A percentile compares a stretch with the other conserved stretches of the same genome.
Evolutionary conservation across 2,888 invertebrate species (phyloP).

Genomic region (Meghimatium bilineatum): DNA sequence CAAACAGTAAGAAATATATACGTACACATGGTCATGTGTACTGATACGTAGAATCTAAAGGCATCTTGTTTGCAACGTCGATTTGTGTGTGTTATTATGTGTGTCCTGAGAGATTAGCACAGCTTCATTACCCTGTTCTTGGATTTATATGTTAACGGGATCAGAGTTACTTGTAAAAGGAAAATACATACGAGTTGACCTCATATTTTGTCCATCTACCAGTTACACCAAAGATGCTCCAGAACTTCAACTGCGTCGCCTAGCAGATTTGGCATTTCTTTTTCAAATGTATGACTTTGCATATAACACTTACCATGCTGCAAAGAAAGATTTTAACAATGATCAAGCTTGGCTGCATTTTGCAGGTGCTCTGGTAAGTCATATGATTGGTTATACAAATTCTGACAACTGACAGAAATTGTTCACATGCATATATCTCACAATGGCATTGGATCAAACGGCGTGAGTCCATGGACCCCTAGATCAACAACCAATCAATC

Average conservation of each 20-base stretch:
- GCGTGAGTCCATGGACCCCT: too few relatives aligned
- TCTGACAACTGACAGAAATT: neutral
- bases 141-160: too few relatives aligned
- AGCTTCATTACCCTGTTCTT: too few relatives aligned
- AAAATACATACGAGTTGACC: neutral
- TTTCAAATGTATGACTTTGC: constrained; percentile 95
- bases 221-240: constrained; percentile 80
- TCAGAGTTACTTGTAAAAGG: neutral
- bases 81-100: too few relatives aligned
- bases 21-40: too few relatives aligned
- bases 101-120: too few relatives aligned
- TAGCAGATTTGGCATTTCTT: constrained; percentile 97
- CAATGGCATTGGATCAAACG: too few relatives aligned
- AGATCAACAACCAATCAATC: too few relatives aligned
- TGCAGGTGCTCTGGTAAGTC: constrained; percentile 88
- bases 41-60: too few relatives aligned
- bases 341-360: constrained; percentile 98
- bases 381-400: neutral
- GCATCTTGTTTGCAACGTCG: too few relatives aligned
- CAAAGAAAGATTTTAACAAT: constrained; percentile 97
- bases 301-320: constrained; percentile 94
- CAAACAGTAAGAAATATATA: too few relatives aligned
- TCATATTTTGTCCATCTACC: neutral
- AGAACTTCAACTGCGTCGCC: constrained; percentile 92
- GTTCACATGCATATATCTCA: neutral